Conservation (phyloP, 2,113 vertebrate species). For the Phaetusa simplex region DNA sequence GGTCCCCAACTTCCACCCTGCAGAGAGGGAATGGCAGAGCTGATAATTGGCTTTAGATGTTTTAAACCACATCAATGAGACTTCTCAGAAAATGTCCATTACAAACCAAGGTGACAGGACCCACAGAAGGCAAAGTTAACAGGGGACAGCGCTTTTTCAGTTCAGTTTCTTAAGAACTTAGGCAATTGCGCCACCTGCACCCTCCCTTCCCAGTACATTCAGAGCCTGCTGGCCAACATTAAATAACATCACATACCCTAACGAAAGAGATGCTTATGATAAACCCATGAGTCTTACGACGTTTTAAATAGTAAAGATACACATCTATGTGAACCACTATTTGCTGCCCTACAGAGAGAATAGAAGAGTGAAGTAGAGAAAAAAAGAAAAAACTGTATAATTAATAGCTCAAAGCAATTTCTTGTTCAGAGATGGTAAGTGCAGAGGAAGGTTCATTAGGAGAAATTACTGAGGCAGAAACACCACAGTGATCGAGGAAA, state of each 20-base stretch:
- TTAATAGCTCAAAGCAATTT: slow-evolving; percentile 14
- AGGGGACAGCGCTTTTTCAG: background rate
- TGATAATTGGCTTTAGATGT: background rate
- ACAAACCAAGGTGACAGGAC: background rate
- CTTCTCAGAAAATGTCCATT: background rate
- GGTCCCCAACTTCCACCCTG: background rate
- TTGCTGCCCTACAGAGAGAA: background rate
- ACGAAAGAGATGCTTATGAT: background rate
- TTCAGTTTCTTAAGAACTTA: background rate
- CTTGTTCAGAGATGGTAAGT: background rate
- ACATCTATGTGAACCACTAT: background rate
- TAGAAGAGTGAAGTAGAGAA: background rate
- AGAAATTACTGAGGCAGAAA: background rate
- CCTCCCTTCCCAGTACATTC: background rate
- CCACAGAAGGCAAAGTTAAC: background rate
- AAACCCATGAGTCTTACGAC: background rate
- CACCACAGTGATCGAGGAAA: background rate
- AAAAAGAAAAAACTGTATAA: background rate
- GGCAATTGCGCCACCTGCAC: fast-evolving
- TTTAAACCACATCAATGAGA: background rate
- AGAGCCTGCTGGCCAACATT: background rate
- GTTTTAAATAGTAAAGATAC: background rate
- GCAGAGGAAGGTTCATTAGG: background rate
- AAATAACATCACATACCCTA: background rate
- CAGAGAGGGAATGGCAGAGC: background rate